Percentiles rank a stretch among this genome's conserved stretches.
These are phyloP conservation scores for Morpho achilles DNA, from an alignment of 2,888 invertebrate species.

Conservation along the genomic window DNA sequence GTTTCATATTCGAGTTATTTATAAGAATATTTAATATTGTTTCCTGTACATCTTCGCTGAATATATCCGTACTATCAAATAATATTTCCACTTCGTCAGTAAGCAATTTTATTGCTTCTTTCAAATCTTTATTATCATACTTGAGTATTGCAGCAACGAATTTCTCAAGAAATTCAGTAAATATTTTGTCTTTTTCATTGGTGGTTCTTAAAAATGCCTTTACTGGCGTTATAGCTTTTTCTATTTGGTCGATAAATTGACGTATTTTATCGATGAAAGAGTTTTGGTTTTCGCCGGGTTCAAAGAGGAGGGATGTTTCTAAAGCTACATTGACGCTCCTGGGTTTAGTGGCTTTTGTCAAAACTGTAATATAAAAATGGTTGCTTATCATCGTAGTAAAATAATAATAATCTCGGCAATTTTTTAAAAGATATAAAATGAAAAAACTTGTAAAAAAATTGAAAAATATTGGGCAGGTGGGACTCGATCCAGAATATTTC, in stretches of 20 bases:
- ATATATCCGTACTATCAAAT: slow-evolving; percentile 1
- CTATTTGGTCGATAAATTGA: slow-evolving; percentile 11
- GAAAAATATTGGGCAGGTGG: too few species aligned
- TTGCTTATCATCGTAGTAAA: too few species aligned
- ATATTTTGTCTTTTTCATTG: not conserved
- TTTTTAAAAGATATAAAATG: too few species aligned
- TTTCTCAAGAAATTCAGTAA: slow-evolving; percentile 7
- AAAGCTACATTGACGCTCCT: slow-evolving; percentile 14
- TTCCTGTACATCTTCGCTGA: not conserved
- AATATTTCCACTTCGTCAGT: slow-evolving; percentile 3
- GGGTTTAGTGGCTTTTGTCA: slow-evolving; percentile 4
- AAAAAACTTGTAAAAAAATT: too few species aligned
- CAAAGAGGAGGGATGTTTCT: slow-evolving; percentile 12
- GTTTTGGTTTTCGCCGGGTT: slow-evolving; percentile 13
- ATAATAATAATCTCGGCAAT: too few species aligned
- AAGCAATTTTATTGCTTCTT: not conserved
- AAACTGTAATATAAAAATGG: not conserved
- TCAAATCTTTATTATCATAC: slow-evolving; percentile 7
- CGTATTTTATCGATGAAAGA: slow-evolving; percentile 13
- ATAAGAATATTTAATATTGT: not conserved
- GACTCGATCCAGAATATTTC: too few species aligned
- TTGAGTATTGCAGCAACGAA: not conserved
- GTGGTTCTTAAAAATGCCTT: slow-evolving; percentile 1
- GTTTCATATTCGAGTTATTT: not conserved
- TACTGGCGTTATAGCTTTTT: slow-evolving; percentile 8